Evolutionary conservation across 2,888 invertebrate species (phyloP).

Genomic region (Hydraecia micacea): DNA sequence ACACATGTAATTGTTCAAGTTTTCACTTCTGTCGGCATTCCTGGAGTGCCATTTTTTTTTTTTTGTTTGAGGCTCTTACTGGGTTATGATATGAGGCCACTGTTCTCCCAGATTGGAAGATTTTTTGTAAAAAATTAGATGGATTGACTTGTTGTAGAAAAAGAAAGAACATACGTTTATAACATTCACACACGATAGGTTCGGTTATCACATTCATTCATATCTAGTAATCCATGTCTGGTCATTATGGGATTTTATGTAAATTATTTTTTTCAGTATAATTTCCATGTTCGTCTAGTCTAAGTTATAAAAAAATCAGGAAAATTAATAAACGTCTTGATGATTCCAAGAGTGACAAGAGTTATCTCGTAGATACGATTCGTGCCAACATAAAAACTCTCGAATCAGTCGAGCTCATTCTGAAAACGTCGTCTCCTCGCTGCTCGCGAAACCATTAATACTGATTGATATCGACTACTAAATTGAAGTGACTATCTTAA

Average conservation of each 20-base stretch:
- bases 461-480: conserved; percentile 31
- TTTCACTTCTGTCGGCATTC: too few relatives aligned
- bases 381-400: neutral
- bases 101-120: neutral
- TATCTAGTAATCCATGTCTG: neutral
- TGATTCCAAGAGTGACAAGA: neutral
- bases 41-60: neutral
- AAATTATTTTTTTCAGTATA: neutral
- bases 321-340: neutral
- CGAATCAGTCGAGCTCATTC: neutral
- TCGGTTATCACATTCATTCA: neutral
- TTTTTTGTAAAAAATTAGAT: too few relatives aligned
- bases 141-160: neutral
- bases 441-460: conserved; percentile 16
- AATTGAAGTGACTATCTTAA: conserved; percentile 36
- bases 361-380: neutral
- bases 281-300: neutral
- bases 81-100: neutral
- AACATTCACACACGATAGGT: too few relatives aligned
- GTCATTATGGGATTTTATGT: neutral
- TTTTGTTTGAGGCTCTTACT: neutral
- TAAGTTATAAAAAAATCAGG: neutral
- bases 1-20: too few relatives aligned
- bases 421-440: neutral
- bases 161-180: too few relatives aligned